Conservation (phyloP, 2,797 vertebrate species). For the Scarus forsteni region DNA sequence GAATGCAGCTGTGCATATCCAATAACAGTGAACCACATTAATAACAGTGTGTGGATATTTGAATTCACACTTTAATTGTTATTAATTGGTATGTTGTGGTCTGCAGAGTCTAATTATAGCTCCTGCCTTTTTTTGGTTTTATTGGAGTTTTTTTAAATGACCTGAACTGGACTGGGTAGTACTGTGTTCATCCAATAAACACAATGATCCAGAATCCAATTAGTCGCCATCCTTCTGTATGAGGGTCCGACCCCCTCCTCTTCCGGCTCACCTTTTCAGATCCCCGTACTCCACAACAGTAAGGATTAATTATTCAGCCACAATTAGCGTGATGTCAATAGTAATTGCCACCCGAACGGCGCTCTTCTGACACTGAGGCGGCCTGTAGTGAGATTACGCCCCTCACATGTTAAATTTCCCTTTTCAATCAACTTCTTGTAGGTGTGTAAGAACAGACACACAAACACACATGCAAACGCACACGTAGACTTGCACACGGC, state of each 20-base stretch:
- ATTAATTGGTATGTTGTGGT: constrained; percentile 41
- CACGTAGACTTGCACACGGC: constrained; percentile 11
- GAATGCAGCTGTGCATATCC: constrained; percentile 18
- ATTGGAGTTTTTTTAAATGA: constrained; percentile 37
- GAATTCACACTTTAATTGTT: constrained; percentile 42
- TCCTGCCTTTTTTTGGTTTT: constrained; percentile 15
- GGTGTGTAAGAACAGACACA: constrained; percentile 19
- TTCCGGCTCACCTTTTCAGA: constrained; percentile 60
- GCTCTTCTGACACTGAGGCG: constrained; percentile 72
- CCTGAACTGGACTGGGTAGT: constrained; percentile 47
- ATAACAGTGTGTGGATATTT: constrained; percentile 20
- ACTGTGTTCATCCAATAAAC: constrained; percentile 51
- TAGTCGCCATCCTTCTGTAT: constrained; percentile 47
- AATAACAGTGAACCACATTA: constrained; percentile 20
- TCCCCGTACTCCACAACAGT: constrained; percentile 54
- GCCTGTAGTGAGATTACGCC: constrained; percentile 60
- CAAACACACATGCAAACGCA: background rate
- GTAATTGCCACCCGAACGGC: constrained; percentile 74
- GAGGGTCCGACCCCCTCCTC: constrained; percentile 44
- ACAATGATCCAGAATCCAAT: constrained; percentile 64
- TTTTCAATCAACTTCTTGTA: constrained; percentile 56
- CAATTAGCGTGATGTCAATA: constrained; percentile 83
- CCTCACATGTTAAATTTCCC: constrained; percentile 62
- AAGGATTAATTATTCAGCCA: constrained; percentile 81
- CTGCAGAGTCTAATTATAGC: constrained; percentile 42